Conservation (phyloP, 2,113 vertebrate genomes). For the Euleptes europaea region DNA sequence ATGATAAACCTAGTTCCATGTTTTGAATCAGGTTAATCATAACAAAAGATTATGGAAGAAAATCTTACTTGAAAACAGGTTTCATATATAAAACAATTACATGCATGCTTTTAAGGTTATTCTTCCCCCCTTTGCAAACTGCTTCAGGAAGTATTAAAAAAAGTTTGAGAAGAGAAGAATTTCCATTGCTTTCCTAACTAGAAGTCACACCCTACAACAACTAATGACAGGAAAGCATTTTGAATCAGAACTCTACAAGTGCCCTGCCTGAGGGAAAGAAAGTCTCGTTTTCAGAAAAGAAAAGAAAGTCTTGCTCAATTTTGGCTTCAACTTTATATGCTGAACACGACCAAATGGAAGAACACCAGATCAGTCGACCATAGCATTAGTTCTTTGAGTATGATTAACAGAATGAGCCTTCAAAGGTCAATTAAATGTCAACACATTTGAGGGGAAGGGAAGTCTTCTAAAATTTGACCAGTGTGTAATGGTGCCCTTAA, state of each 20-base stretch:
- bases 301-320: conserved; percentile 79
- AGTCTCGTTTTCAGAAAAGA: conserved; percentile 69
- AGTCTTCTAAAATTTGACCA: conserved; percentile 62
- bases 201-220: conserved; percentile 72
- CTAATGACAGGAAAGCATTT: conserved; percentile 74
- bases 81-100: conserved; percentile 7
- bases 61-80: background rate
- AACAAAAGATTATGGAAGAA: background rate
- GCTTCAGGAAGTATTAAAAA: conserved; percentile 67
- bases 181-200: conserved; percentile 72
- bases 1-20: background rate
- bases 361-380: conserved; percentile 79
- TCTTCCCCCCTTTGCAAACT: conserved; percentile 36
- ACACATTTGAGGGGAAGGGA: conserved; percentile 72
- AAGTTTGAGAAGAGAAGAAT: conserved; percentile 62
- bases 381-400: conserved; percentile 76
- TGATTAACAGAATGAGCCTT: conserved; percentile 85
- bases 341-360: conserved; percentile 75
- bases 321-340: conserved; percentile 80
- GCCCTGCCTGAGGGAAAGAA: conserved; percentile 66
- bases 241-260: conserved; percentile 65
- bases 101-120: conserved; percentile 61
- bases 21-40: background rate
- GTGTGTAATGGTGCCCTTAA: conserved; percentile 51
- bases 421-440: conserved; percentile 87